These are phyloP conservation scores for Brenthis daphne DNA, from an alignment of 2,888 invertebrate species.

Conservation along the genomic window DNA sequence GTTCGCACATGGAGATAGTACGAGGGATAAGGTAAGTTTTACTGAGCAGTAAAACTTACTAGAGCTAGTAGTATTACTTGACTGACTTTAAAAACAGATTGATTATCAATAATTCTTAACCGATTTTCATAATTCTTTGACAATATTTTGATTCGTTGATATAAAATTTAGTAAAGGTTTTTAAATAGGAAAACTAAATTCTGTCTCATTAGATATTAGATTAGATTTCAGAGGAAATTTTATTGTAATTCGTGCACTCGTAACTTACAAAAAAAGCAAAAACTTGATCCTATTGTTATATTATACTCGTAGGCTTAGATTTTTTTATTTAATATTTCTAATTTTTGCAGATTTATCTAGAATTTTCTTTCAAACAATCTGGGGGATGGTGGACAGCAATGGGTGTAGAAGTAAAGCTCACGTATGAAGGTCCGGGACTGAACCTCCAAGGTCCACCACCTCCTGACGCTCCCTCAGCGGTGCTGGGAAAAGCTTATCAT, in stretches of 20 bases:
- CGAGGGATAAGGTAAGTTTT: constrained; percentile 61
- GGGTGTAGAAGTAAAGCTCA: constrained; percentile 80
- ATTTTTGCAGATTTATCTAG: constrained; percentile 69
- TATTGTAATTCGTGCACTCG: no score
- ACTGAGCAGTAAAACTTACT: no score
- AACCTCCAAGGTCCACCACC: constrained; percentile 64
- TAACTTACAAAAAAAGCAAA: no score
- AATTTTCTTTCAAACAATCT: constrained; percentile 80
- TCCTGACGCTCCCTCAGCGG: constrained; percentile 75
- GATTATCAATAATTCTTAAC: no score
- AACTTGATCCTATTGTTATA: not conserved
- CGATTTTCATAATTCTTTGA: no score
- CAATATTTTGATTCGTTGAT: no score
- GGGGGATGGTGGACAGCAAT: constrained; percentile 81
- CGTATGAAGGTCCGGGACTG: constrained; percentile 63
- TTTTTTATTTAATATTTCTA: not conserved
- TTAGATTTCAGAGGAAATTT: no score
- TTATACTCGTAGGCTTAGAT: not conserved
- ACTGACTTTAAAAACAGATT: no score
- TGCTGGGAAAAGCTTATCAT: constrained; percentile 79
- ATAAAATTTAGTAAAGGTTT: no score
- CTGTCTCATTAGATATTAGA: no score
- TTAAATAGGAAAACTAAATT: no score
- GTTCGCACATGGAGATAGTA: constrained; percentile 66
- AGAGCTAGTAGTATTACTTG: no score